Evolutionary conservation across 2,797 vertebrate genomes (phyloP), one percentile per base, ranked within the genome.

Genomic region (Sardinella longiceps): DNA sequence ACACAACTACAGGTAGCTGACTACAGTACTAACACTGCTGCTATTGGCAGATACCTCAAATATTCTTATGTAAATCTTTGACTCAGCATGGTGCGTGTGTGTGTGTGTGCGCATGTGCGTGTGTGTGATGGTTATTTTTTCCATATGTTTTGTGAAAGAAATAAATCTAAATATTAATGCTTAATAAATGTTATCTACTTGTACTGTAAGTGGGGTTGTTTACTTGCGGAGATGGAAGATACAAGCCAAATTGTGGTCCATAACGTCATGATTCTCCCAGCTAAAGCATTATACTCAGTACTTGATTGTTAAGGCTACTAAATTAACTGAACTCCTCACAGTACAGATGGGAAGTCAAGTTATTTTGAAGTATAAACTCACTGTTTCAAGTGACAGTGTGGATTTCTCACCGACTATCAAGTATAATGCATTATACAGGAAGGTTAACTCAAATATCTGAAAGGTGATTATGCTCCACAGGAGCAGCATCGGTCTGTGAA

Each of bases 391-490:
- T n/a, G 11, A 33, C 28, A 25, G 60, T 11, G 10, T 66, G 28
- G 28, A 11, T 66, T 66, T 66, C 60, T 2, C 23, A 66, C 7
- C 28, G 9, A 25, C 60, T 30, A 33, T 30, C 60, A 66, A 66
- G 28, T n/a, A 1, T 11, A 66, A 30, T 66, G 60, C 28, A 66
- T 66, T 66, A 66, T 66, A 66, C 60, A 28, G 60, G 60, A 66
- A 25, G 25, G 25, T 66, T 30, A 66, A 66, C 60, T 30, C 60
- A 66, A 11, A 15, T 11, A 12, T 66, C 60, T 66, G 11, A 28
- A 66, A 66, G 60, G 60, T 30, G 25, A 66, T 30, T 0, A 82
- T 80, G 77, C 56, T 87, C 80, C 81, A 23, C 15, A 18, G 23
- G 7, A 25, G 56, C 77, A n/a, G 23, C 56, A 15, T 25, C 28